Percentiles rank a stretch among this genome's conserved stretches.
These are phyloP conservation scores for Slavum lentiscoides DNA, from an alignment of 2,888 invertebrate species.

Conservation along the genomic window DNA sequence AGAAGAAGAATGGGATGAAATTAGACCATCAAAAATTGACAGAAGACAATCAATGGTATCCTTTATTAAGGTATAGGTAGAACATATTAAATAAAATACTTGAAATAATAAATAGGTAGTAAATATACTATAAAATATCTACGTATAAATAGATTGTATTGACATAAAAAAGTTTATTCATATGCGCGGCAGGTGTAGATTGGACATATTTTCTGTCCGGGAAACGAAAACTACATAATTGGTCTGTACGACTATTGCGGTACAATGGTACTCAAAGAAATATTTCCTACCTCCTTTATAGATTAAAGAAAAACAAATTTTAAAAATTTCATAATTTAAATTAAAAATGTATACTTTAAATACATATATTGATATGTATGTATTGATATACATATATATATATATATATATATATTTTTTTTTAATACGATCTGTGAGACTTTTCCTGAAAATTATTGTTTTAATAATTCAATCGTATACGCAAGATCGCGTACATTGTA, in stretches of 20 bases:
- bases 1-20: slow-evolving; percentile 83
- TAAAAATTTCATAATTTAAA: too few relatives aligned
- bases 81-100: not conserved
- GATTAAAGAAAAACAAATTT: too few relatives aligned
- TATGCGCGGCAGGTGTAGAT: too few relatives aligned
- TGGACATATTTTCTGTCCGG: too few relatives aligned
- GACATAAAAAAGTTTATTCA: too few relatives aligned
- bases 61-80: slow-evolving; percentile 67
- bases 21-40: slow-evolving; percentile 72
- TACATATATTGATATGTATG: not conserved
- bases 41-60: slow-evolving; percentile 68
- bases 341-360: too few relatives aligned
- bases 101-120: slow-evolving; percentile 28
- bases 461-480: not conserved
- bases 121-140: not conserved
- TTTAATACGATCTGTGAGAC: not conserved
- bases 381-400: not conserved
- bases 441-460: not conserved
- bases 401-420: not conserved
- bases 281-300: too few relatives aligned
- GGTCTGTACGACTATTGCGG: too few relatives aligned
- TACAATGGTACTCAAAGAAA: too few relatives aligned
- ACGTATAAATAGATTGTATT: too few relatives aligned
- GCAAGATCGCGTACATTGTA: too few relatives aligned
- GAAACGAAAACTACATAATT: too few relatives aligned